Base-by-base conservation (phyloP, 1,140 invertebrate genomes). In the Metaphire vulgaris region DNA sequence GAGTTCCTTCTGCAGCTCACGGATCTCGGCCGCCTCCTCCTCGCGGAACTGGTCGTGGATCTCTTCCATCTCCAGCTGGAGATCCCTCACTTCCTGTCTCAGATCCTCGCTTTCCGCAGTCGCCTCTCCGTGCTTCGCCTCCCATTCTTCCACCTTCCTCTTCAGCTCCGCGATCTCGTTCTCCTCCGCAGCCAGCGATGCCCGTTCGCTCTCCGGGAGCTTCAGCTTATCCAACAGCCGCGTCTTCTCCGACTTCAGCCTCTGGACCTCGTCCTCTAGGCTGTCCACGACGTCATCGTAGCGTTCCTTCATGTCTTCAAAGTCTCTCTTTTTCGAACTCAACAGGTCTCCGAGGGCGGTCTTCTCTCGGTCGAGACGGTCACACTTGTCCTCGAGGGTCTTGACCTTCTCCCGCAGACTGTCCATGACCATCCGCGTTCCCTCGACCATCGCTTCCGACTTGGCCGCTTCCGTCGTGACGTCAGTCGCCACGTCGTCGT, bases 1-100 rank as follows among this genome's bases (percentile, higher is more conserved):
- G 34, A 87, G 76, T 74, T 86, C 85, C 72, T 83, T 81, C 79
- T 87, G 84, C 16, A 87, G 41, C 70, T 92, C 93, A 21, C 94
- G 91, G 85, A 98, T 98, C 86, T 98, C 96, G 81, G 97, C 94
- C 21, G 94, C 94, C 88, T 99, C 95, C 81, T 99, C 96, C 84
- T 99, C 84, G 90, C 92, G 90, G 86, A 97, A 98, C 83, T 94
- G 95, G 85, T 98, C 95, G 84, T 98, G 95, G 90, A 99, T 92
- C 87, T 99, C 96, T 83, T 98, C 96, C 86, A 99, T 96, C 88
- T 99, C 96, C 75, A 95, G 92, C 83, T 96, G 94, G 81, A 99
- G 88, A 81, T 97, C 93, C 71, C 92, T 87, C 28, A 98, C 90
- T 85, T 99, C 96, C 80, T 93, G 92, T 82, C 97, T 96, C 87